Percentiles rank a stretch among this genome's conserved stretches.
Evolutionary conservation across 2,797 vertebrate genomes (phyloP).

Genomic region (Sebastes baramenuke): DNA sequence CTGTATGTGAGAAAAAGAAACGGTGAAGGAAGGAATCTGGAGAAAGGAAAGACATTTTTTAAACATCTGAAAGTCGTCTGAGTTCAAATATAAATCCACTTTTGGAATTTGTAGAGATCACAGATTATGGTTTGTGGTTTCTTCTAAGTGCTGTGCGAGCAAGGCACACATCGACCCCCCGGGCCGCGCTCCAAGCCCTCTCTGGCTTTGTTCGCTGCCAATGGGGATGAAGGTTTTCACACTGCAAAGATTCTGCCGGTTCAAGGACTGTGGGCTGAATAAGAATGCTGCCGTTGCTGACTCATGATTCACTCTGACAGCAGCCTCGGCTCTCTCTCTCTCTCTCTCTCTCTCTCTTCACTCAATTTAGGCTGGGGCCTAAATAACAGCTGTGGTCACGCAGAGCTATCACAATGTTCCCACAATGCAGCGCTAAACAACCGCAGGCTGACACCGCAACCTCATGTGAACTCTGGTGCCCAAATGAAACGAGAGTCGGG

Average conservation of each 20-base stretch:
- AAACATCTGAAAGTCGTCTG: constrained; percentile 22
- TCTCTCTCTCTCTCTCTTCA: constrained; percentile 9
- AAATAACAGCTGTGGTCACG: constrained; percentile 63
- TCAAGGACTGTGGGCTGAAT: constrained; percentile 53
- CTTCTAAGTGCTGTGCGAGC: constrained; percentile 32
- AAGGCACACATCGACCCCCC: constrained; percentile 6
- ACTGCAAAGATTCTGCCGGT: constrained; percentile 47
- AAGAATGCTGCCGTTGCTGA: constrained; percentile 58
- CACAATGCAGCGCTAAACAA: constrained; percentile 62
- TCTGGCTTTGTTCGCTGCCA: constrained; percentile 38
- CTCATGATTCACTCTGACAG: constrained; percentile 62
- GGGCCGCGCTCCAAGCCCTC: constrained; percentile 18
- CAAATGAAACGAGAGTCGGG: constrained; percentile 40
- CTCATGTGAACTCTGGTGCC: constrained; percentile 50
- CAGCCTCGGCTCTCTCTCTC: constrained; percentile 35
- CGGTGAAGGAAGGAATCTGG: neutral
- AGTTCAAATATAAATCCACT: constrained; percentile 38
- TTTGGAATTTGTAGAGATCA: constrained; percentile 51
- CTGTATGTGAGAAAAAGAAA: constrained; percentile 70
- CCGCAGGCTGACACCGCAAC: constrained; percentile 59
- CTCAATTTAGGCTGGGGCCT: constrained; percentile 39
- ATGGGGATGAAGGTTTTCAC: constrained; percentile 52
- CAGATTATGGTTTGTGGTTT: constrained; percentile 43
- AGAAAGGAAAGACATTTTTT: constrained; percentile 1
- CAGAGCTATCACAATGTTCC: constrained; percentile 46